Percentiles rank a stretch among this genome's conserved stretches.
Conservation (phyloP, 2,797 vertebrate species). For the Brachymystax lenok region DNA sequence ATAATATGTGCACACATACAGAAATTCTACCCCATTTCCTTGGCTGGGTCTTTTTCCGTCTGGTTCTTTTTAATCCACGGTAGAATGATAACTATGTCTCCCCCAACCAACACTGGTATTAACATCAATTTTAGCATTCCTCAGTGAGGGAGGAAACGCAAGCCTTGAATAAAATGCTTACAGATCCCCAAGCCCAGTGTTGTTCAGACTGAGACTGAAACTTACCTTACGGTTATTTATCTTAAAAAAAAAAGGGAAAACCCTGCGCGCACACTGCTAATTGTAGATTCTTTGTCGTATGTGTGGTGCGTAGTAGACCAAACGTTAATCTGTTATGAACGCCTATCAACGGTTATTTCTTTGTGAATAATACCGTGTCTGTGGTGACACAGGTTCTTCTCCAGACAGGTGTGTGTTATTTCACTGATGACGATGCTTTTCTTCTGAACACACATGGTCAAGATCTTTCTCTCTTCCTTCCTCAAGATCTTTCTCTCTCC, state of each 20-base stretch:
- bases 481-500: neutral
- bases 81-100: conserved; percentile 66
- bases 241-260: neutral
- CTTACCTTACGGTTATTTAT: neutral
- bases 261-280: neutral
- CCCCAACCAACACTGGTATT: conserved; percentile 71
- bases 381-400: conserved; percentile 17
- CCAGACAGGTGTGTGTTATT: neutral
- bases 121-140: conserved; percentile 71
- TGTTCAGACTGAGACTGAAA: neutral
- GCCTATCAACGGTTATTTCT: conserved; percentile 23
- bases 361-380: conserved; percentile 31
- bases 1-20: conserved; percentile 18
- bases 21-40: conserved; percentile 55
- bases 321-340: neutral
- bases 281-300: neutral
- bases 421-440: neutral
- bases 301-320: neutral
- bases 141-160: conserved; percentile 47
- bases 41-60: conserved; percentile 68
- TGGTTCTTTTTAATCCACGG: conserved; percentile 50
- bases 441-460: neutral
- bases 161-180: conserved; percentile 8
- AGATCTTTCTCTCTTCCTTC: conserved; percentile 47
- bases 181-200: conserved; percentile 17